Percentiles rank a stretch among this genome's conserved stretches.
Evolutionary conservation across 2,113 vertebrate genomes (phyloP).

Genomic region (Prinia subflava): DNA sequence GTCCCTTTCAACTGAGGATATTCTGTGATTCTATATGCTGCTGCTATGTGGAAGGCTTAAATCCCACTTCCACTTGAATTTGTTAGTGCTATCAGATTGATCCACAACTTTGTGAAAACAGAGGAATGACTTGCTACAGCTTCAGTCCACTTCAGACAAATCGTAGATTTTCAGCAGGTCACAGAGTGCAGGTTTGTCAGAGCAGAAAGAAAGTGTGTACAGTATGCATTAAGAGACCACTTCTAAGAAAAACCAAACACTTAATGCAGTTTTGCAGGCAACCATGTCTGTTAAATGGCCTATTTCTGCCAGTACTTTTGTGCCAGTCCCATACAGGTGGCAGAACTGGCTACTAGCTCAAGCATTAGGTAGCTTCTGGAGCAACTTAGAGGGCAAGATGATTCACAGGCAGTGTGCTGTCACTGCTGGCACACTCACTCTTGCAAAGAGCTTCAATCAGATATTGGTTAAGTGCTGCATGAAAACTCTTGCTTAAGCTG

Average conservation of each 20-base stretch:
- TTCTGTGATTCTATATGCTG: neutral
- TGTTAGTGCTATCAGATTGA: neutral
- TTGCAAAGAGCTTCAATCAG: neutral
- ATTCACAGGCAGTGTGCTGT: neutral
- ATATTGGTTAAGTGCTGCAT: neutral
- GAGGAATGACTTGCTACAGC: neutral
- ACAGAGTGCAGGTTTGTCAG: neutral
- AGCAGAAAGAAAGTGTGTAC: neutral
- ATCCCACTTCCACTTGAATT: neutral
- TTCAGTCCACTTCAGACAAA: neutral
- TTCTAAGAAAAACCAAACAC: slow-evolving; percentile 1
- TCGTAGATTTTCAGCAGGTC: neutral
- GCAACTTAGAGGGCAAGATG: neutral
- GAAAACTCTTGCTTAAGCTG: neutral
- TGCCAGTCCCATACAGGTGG: neutral
- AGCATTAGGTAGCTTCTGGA: neutral
- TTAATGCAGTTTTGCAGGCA: neutral
- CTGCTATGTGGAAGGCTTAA: neutral
- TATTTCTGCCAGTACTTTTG: neutral
- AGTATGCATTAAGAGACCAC: neutral
- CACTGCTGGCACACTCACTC: neutral
- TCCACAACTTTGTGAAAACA: neutral
- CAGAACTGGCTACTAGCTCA: neutral
- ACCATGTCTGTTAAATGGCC: neutral
- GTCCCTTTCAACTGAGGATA: neutral